Conservation (phyloP, 2,888 invertebrate genomes). For the Trichogramma evanescens region DNA sequence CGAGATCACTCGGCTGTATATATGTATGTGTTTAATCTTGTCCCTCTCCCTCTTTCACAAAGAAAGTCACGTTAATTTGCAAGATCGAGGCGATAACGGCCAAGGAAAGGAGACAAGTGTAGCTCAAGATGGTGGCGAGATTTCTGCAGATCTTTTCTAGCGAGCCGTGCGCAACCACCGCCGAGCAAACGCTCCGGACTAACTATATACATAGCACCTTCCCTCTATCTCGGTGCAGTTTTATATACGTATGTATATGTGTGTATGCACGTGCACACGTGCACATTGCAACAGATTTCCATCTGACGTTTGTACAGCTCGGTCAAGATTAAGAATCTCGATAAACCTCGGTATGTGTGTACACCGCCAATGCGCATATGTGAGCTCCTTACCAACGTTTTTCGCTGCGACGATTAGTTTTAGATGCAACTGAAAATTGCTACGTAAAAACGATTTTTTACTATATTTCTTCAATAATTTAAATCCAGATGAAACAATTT, state of each 20-base stretch:
- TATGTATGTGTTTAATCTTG: neutral
- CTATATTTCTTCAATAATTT: no score
- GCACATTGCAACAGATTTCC: slow-evolving; percentile 14
- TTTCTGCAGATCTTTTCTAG: slow-evolving; percentile 22
- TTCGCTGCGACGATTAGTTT: slow-evolving; percentile 19
- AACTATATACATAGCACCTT: neutral
- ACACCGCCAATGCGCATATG: neutral
- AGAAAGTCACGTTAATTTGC: slow-evolving; percentile 24
- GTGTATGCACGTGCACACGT: no score
- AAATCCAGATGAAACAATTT: no score
- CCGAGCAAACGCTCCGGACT: no score
- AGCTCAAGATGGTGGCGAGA: slow-evolving; percentile 30
- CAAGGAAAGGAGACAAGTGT: slow-evolving; percentile 26
- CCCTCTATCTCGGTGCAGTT: neutral
- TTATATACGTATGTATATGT: slow-evolving; percentile 13
- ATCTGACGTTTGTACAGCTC: slow-evolving; percentile 13
- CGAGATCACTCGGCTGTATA: neutral
- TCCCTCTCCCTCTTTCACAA: slow-evolving; percentile 1
- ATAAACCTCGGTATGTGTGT: slow-evolving; percentile 2
- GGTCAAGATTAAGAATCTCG: slow-evolving; percentile 12
- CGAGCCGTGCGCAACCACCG: neutral
- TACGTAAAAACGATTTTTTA: no score
- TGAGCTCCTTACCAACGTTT: slow-evolving; percentile 1
- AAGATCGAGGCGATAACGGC: slow-evolving; percentile 18
- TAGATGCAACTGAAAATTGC: neutral